phyloP scores from a whole-genome alignment of 2,888 invertebrate genomes.

The Parochlus steinenii region DNA sequence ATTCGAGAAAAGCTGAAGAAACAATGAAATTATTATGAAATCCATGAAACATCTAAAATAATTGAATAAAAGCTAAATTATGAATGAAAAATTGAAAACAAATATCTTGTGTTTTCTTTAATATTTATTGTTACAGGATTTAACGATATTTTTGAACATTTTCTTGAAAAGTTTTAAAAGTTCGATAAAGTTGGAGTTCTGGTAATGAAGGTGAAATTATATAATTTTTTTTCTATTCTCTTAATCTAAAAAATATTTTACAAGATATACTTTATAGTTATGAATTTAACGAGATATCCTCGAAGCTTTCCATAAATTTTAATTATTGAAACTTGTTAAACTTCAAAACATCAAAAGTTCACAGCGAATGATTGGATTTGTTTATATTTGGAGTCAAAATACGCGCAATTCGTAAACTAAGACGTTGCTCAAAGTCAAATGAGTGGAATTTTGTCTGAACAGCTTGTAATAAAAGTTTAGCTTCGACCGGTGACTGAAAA shows the following conservation, averaged over 20 bases:
- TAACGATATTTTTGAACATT: too few relatives aligned
- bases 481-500: constrained; percentile 36
- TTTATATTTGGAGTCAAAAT: not conserved
- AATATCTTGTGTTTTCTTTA: too few relatives aligned
- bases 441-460: constrained; percentile 40
- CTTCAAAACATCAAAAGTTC: not conserved
- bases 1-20: too few relatives aligned
- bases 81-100: not conserved
- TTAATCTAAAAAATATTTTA: not conserved
- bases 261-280: not conserved
- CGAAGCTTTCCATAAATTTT: not conserved
- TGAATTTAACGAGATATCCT: not conserved
- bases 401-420: constrained; percentile 38
- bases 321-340: not conserved
- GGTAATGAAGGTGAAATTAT: not conserved
- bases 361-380: not conserved
- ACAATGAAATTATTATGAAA: not conserved
- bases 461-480: constrained; percentile 31
- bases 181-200: too few relatives aligned
- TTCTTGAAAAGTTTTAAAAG: too few relatives aligned
- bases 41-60: not conserved
- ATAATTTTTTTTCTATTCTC: not conserved
- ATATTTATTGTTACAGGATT: too few relatives aligned
- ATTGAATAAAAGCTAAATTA: not conserved
- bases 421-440: constrained; percentile 49